A percentile compares a stretch with the other conserved stretches of the same genome.
phyloP scores from a whole-genome alignment of 2,888 invertebrate genomes.

The Trisateles emortualis region DNA sequence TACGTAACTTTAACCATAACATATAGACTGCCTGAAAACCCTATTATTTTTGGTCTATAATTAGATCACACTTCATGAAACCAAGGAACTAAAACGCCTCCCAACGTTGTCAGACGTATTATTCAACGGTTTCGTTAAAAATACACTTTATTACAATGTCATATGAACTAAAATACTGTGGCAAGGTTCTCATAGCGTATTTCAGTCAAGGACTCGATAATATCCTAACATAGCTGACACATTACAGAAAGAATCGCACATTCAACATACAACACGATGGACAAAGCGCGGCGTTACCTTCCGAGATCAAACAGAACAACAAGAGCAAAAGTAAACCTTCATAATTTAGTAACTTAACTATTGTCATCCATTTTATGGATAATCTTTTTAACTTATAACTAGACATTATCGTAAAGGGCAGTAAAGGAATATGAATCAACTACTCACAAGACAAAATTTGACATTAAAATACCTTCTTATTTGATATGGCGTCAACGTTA shows the following conservation, averaged over 20 bases:
- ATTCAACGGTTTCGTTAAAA: not conserved
- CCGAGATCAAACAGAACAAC: constrained; percentile 55
- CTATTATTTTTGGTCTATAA: constrained; percentile 28
- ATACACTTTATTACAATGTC: constrained; percentile 34
- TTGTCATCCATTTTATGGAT: constrained; percentile 76
- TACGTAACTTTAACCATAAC: constrained; percentile 3
- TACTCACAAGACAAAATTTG: constrained; percentile 51
- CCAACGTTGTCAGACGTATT: not conserved
- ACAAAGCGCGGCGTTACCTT: constrained; percentile 36
- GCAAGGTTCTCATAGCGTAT: constrained; percentile 51
- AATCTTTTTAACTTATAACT: constrained; percentile 55
- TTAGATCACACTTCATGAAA: constrained; percentile 8
- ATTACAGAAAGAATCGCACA: constrained; percentile 44
- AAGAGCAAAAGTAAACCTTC: constrained; percentile 46
- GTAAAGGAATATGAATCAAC: constrained; percentile 52
- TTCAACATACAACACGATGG: constrained; percentile 17
- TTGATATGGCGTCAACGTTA: constrained; percentile 59
- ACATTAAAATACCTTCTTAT: constrained; percentile 49
- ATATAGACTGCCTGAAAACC: constrained; percentile 8
- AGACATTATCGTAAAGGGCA: constrained; percentile 51
- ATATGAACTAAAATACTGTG: constrained; percentile 55
- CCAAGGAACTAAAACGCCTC: constrained; percentile 3
- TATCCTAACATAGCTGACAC: constrained; percentile 36
- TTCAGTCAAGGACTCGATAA: constrained; percentile 34
- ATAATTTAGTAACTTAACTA: constrained; percentile 69